Percentiles rank a stretch among this genome's conserved stretches.
phyloP scores from a whole-genome alignment of 92 coral and sea anemone species.

The Pocillopora meandrina region DNA sequence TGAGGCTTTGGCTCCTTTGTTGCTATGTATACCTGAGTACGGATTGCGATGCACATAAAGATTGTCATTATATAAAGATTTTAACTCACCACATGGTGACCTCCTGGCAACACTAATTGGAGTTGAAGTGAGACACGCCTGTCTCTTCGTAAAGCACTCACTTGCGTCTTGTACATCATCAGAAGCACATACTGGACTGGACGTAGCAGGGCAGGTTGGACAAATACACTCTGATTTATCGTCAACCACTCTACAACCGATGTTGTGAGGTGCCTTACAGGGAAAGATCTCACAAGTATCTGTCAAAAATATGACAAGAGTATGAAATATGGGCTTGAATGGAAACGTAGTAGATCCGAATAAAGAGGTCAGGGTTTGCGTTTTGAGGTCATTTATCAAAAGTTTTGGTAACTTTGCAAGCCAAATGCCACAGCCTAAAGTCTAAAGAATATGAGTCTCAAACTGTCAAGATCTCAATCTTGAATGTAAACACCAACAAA shows the following conservation, averaged over 20 bases:
- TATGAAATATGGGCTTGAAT: not conserved
- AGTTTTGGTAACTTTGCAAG: too few species aligned
- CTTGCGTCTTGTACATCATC: conserved; percentile 13
- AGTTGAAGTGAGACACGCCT: conserved; percentile 1
- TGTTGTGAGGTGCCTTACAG: conserved; percentile 4
- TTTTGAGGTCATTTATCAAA: too few species aligned
- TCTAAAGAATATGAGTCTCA: too few species aligned
- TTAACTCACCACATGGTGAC: not conserved
- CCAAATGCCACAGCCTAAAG: too few species aligned
- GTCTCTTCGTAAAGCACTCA: not conserved
- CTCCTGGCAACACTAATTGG: not conserved
- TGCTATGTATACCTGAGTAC: too few species aligned
- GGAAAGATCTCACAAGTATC: conserved; percentile 6
- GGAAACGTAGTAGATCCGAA: too few species aligned
- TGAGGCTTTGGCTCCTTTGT: too few species aligned
- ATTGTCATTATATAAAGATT: not conserved
- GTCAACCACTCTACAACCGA: conserved; percentile 12
- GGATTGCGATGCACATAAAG: too few species aligned
- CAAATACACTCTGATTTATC: conserved; percentile 11
- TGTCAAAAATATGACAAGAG: not conserved
- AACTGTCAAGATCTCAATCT: too few species aligned
- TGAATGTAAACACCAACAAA: too few species aligned
- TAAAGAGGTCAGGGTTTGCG: too few species aligned
- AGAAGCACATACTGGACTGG: not conserved
- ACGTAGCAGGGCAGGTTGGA: not conserved